These are phyloP conservation scores for Ctenochaetus hawaiiensis DNA, from an alignment of 2,797 vertebrate species.

Conservation along the genomic window DNA sequence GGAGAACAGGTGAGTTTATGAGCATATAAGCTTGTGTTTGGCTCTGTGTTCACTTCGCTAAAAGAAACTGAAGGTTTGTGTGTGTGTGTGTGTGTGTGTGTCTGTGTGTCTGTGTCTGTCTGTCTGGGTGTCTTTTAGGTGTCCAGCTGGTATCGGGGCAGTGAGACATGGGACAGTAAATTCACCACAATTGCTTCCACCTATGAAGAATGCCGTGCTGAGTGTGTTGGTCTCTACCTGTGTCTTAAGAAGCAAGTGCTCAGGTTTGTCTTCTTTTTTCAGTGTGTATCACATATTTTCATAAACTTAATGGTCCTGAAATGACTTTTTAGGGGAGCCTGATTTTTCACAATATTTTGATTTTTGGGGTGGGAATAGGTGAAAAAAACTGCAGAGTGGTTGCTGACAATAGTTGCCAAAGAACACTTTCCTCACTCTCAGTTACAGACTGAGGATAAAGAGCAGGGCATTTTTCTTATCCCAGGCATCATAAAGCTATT, in stretches of 20 bases:
- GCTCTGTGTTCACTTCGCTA: neutral
- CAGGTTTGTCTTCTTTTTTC: constrained; percentile 75
- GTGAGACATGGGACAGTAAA: constrained; percentile 95
- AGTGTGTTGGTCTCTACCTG: constrained; percentile 94
- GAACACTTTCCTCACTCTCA: neutral
- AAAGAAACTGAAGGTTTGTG: neutral
- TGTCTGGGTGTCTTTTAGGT: constrained; percentile 84
- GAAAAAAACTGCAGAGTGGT: neutral
- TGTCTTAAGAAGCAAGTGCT: constrained; percentile 90
- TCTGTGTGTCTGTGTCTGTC: too few species aligned
- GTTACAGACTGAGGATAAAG: neutral
- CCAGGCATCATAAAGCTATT: neutral
- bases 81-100: neutral
- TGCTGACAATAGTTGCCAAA: neutral
- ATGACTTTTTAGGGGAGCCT: neutral
- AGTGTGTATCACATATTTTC: too few species aligned
- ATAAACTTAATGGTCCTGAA: neutral
- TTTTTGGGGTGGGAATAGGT: neutral
- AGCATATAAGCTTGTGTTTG: neutral
- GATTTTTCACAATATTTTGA: neutral
- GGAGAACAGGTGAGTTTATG: constrained; percentile 87
- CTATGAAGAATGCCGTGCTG: constrained; percentile 94
- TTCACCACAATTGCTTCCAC: constrained; percentile 93
- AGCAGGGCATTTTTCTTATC: neutral
- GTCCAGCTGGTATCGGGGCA: constrained; percentile 91